phyloP scores from a whole-genome alignment of 2,113 vertebrate genomes.

The Sinocyclocheilus grahami region DNA sequence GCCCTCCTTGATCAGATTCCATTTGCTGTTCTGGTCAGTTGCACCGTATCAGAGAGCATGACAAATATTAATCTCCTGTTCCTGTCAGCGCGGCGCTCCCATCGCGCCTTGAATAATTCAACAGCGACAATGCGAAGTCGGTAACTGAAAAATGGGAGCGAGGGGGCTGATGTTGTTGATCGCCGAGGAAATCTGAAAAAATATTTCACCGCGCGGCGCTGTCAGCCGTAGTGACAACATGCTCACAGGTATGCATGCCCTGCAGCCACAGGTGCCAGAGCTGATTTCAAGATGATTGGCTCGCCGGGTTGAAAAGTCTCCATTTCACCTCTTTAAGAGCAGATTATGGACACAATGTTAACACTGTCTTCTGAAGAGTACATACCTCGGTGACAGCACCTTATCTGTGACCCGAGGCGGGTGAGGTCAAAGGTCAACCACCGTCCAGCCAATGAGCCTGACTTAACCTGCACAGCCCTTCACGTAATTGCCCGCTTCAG shows the following conservation, averaged over 20 bases:
- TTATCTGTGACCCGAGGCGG: constrained; percentile 57
- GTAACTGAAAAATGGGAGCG: constrained; percentile 44
- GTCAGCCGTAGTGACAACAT: constrained; percentile 36
- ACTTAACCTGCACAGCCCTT: constrained; percentile 46
- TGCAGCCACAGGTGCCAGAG: constrained; percentile 26
- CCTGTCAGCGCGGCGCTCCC: constrained; percentile 44
- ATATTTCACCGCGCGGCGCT: constrained; percentile 35
- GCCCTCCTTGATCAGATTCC: constrained; percentile 55
- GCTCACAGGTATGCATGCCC: constrained; percentile 22
- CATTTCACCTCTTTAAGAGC: constrained; percentile 24
- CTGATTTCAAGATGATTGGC: constrained; percentile 25
- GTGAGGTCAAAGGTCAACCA: constrained; percentile 56
- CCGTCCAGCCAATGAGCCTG: constrained; percentile 51
- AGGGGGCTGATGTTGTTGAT: constrained; percentile 46
- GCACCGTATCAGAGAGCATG: constrained; percentile 51
- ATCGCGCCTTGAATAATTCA: constrained; percentile 55
- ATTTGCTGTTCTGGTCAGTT: constrained; percentile 56
- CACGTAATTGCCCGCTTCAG: constrained; percentile 43
- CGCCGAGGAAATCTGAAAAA: constrained; percentile 30
- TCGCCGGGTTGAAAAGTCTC: neutral
- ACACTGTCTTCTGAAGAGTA: neutral
- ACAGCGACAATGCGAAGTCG: constrained; percentile 32
- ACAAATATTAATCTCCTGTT: constrained; percentile 61
- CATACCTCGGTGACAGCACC: constrained; percentile 44
- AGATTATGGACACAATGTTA: constrained; percentile 16